Conservation (phyloP, 2,888 invertebrate genomes). For the Odontocerum albicorne region DNA sequence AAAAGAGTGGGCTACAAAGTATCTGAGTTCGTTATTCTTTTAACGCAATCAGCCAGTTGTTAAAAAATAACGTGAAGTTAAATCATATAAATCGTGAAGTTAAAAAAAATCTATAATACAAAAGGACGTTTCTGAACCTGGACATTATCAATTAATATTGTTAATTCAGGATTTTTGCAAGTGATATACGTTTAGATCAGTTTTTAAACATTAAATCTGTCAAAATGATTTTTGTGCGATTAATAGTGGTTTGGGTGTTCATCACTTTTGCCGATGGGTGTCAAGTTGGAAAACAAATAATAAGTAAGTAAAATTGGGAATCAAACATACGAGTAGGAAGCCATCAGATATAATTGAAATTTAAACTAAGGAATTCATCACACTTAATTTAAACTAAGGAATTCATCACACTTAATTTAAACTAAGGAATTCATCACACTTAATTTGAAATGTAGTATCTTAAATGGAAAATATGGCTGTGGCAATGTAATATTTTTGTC, state of each 20-base stretch:
- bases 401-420: too few species aligned
- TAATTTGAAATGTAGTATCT: too few species aligned
- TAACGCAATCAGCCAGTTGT: constrained; percentile 26
- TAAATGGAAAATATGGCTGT: too few species aligned
- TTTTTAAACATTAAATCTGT: constrained; percentile 10
- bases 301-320: constrained; percentile 51
- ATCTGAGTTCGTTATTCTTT: constrained; percentile 16
- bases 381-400: too few species aligned
- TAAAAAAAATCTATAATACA: constrained; percentile 10
- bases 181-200: constrained; percentile 21
- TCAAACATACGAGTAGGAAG: too few species aligned
- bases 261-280: constrained; percentile 51
- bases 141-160: constrained; percentile 5
- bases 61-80: constrained; percentile 9
- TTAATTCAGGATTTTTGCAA: constrained; percentile 15
- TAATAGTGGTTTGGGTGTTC: constrained; percentile 54
- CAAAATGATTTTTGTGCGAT: constrained; percentile 28
- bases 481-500: too few species aligned
- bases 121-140: constrained; percentile 21
- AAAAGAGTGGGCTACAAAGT: constrained; percentile 34
- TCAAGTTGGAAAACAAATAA: constrained; percentile 51
- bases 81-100: constrained; percentile 10
- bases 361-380: too few species aligned
- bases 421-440: too few species aligned
- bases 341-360: too few species aligned